Conservation (phyloP, 2,797 vertebrate species). For the Esox lucius region DNA sequence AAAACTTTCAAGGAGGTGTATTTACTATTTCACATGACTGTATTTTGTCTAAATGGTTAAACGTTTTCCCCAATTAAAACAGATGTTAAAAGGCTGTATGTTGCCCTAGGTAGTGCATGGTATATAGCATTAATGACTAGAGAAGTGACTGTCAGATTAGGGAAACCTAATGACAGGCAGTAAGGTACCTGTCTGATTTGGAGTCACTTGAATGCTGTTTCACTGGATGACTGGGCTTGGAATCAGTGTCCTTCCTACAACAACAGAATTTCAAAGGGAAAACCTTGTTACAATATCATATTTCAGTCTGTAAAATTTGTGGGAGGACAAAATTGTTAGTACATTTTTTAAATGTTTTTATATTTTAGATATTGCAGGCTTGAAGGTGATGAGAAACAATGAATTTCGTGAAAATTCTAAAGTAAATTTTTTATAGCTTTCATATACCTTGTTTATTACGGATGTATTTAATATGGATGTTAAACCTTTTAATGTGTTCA, state of each 20-base stretch:
- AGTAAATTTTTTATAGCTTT: too few species aligned
- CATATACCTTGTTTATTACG: neutral
- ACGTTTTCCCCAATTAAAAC: too few species aligned
- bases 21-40: too few species aligned
- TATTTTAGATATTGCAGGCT: neutral
- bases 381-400: too few species aligned
- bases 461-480: neutral
- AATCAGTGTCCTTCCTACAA: slow-evolving; percentile 72
- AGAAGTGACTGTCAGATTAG: neutral
- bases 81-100: too few species aligned
- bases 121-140: neutral
- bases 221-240: slow-evolving; percentile 55
- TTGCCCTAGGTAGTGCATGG: too few species aligned
- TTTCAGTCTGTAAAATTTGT: neutral
- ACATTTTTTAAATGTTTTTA: neutral
- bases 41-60: too few species aligned
- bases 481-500: too few species aligned
- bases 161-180: neutral
- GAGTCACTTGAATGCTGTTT: slow-evolving; percentile 65
- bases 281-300: neutral
- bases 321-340: neutral
- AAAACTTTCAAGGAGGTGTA: too few species aligned
- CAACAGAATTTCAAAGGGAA: slow-evolving; percentile 3
- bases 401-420: too few species aligned
- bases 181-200: slow-evolving; percentile 69